Evolutionary conservation across 2,797 vertebrate species (phyloP).

Genomic region (Bufotes viridis): DNA sequence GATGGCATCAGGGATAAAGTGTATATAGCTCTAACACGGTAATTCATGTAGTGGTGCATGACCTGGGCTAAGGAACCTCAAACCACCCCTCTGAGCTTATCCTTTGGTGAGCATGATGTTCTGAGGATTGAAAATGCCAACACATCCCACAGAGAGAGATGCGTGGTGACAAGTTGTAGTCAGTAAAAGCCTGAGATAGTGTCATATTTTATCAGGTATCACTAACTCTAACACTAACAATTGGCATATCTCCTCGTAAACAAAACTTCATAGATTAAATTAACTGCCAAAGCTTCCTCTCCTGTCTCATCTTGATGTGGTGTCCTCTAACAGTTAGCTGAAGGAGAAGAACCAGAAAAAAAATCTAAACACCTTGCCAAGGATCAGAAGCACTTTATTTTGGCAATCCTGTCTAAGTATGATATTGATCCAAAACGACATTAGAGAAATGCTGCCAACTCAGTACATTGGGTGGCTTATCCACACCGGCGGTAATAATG

Average conservation of each 20-base stretch:
- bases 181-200: neutral
- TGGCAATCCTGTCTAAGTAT: constrained; percentile 6
- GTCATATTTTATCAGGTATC: neutral
- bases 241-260: constrained; percentile 3
- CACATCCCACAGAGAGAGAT: neutral
- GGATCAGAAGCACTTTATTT: constrained; percentile 33
- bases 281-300: neutral
- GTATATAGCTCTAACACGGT: neutral
- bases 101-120: neutral
- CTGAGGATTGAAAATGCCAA: neutral
- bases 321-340: constrained; percentile 47
- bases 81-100: neutral
- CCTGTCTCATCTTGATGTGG: neutral
- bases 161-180: neutral
- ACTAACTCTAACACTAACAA: neutral
- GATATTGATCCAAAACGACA: constrained; percentile 44
- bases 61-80: neutral
- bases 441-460: constrained; percentile 14
- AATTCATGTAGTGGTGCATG: neutral
- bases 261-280: neutral
- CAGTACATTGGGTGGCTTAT: constrained; percentile 15
- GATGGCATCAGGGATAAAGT: neutral
- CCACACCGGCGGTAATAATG: constrained; percentile 18
- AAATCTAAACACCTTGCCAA: constrained; percentile 34
- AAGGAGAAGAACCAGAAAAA: constrained; percentile 45